Evolutionary conservation across 1,140 invertebrate genomes (phyloP), one percentile per base, ranked within the genome.

Genomic region (Gryon sp.): DNA sequence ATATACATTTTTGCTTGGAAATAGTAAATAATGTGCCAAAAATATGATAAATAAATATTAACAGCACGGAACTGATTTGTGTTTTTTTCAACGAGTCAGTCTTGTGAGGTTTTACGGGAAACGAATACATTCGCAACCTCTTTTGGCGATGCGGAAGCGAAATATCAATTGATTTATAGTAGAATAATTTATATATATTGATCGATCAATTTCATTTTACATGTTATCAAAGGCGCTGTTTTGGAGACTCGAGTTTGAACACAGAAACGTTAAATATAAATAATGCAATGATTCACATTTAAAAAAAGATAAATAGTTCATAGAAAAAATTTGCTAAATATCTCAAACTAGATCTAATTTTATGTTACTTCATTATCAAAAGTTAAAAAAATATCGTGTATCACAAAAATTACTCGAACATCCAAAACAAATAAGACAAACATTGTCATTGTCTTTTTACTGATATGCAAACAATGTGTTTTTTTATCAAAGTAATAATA

Each of bases 401-500:
- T 52, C 34, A 74, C 26, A 65, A 74, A 65, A 59, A 38, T 53
- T 70, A 69, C 38, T 76, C 34, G 77, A 79, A 78, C 68, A 28
- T 80, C 80, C 70, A 70, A 72, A 80, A 78, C 66, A 53, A 57
- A 50, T 50, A 57, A 24, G 22, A 24, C 36, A 62, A 50, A 20
- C 2, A 28, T 73, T n/a, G 0, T 52, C 15, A 30, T 55, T 45
- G 52, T 30, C 65, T 50, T 66, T 75, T 52, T 69, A 84, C 76
- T 87, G 85, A 87, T 87, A 87, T 87, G 85, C 84, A 80, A 84
- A 84, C 77, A 76, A 79, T 76, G n/a, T 52, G 30, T 55, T 46
- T 15, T 46, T 24, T 36, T 53, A 20, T 59, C 8, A 34, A 68
- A 55, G 6, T 41, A 5, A n/a, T n/a, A n/a, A n/a, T n/a, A n/a